Conservation (phyloP, 1,140 invertebrate genomes). For the Agrilus planipennis region DNA sequence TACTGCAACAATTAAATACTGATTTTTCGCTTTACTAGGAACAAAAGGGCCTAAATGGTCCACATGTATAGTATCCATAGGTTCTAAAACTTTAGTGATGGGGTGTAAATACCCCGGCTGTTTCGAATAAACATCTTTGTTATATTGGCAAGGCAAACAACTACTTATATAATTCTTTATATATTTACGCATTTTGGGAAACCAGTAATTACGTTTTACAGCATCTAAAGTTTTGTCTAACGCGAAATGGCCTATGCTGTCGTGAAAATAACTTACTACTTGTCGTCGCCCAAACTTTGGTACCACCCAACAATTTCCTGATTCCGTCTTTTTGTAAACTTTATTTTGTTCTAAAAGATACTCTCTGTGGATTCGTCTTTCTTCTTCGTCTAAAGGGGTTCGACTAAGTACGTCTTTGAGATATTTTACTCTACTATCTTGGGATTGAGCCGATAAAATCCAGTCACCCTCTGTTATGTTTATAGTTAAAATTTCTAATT, state of each 20-base stretch:
- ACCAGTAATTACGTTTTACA: conserved; percentile 7
- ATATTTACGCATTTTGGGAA: conserved; percentile 7
- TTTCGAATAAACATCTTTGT: too few species aligned
- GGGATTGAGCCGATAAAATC: conserved; percentile 7
- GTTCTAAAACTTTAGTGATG: too few species aligned
- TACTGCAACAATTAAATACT: too few species aligned
- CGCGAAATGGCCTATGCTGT: conserved; percentile 3
- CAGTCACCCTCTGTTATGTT: conserved; percentile 8
- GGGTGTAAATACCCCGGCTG: too few species aligned
- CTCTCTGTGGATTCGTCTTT: not conserved
- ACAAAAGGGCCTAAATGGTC: too few species aligned
- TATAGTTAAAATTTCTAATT: not conserved
- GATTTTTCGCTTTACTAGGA: too few species aligned
- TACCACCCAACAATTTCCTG: conserved; percentile 3
- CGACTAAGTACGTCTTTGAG: not conserved
- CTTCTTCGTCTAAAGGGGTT: not conserved
- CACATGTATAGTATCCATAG: too few species aligned
- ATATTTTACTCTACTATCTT: conserved; percentile 1
- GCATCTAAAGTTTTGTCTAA: conserved; percentile 6
- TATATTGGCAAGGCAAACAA: too few species aligned
- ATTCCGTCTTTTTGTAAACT: conserved; percentile 4
- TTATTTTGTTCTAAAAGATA: conserved; percentile 1
- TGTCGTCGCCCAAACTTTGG: conserved; percentile 5
- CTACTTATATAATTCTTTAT: conserved; percentile 9
- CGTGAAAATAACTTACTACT: conserved; percentile 6